phyloP scores from a whole-genome alignment of 2,888 invertebrate species.

The Aquatica leii region DNA sequence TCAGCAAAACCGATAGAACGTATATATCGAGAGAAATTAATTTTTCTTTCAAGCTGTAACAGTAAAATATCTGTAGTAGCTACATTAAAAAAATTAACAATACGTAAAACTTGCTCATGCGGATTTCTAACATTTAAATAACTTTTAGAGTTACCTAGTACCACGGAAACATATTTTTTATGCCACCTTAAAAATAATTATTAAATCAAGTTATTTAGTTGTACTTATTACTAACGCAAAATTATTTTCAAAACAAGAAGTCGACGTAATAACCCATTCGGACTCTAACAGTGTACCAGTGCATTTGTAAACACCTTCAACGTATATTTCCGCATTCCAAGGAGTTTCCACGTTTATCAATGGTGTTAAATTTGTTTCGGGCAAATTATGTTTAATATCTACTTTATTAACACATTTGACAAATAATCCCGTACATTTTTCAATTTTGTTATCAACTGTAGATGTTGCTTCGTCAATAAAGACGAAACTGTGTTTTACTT shows the following conservation, averaged over 20 bases:
- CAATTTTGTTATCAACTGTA: neutral
- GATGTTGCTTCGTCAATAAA: neutral
- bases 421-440: conserved; percentile 64
- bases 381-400: conserved; percentile 49
- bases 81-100: conserved; percentile 68
- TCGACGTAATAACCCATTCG: conserved; percentile 70
- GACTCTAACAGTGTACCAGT: conserved; percentile 72
- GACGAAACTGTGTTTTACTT: neutral
- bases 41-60: conserved; percentile 68
- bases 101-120: conserved; percentile 72
- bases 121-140: conserved; percentile 68
- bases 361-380: conserved; percentile 8
- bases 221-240: conserved; percentile 55
- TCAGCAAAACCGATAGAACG: conserved; percentile 68
- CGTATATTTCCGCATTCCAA: conserved; percentile 78
- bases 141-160: conserved; percentile 74
- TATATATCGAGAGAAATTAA: conserved; percentile 69
- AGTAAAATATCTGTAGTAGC: conserved; percentile 68
- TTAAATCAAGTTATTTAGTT: neutral
- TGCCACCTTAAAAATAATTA: conserved; percentile 61
- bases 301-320: conserved; percentile 75
- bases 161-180: conserved; percentile 68
- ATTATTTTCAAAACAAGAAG: conserved; percentile 61
- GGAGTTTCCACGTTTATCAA: conserved; percentile 61
- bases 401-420: conserved; percentile 64